Evolutionary conservation across 2,888 invertebrate genomes (phyloP).

Genomic region (Andrena haemorrhoa): DNA sequence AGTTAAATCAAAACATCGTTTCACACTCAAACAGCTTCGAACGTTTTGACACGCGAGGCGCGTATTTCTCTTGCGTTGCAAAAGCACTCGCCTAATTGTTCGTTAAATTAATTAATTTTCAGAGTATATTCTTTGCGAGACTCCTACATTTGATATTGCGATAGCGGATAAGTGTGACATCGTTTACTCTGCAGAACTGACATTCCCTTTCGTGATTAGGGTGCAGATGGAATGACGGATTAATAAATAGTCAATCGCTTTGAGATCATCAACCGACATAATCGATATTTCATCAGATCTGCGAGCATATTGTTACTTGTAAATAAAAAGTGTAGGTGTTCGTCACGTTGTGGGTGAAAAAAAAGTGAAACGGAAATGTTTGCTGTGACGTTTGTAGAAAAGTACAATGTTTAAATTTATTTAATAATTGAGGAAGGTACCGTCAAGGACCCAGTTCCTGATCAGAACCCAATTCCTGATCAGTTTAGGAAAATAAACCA

Average conservation of each 20-base stretch:
- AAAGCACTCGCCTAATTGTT: neutral
- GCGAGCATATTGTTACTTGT: neutral
- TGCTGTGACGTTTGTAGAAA: no score
- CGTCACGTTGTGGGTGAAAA: no score
- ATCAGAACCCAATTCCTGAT: no score
- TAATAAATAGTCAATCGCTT: neutral
- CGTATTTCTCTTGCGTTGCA: neutral
- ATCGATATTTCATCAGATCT: neutral
- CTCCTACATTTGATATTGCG: neutral
- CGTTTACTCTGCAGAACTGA: neutral
- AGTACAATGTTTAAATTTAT: no score
- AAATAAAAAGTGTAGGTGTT: no score
- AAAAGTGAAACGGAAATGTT: no score
- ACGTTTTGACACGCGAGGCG: neutral
- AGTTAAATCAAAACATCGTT: neutral
- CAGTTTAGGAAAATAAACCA: no score
- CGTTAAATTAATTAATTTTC: neutral
- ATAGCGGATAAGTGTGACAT: neutral
- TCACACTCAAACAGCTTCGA: neutral
- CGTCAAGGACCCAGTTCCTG: no score
- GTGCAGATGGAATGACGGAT: slow-evolving; percentile 9
- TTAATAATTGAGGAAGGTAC: no score
- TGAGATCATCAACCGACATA: neutral
- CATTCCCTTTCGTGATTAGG: neutral
- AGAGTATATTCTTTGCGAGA: no score